Conservation (phyloP, 1,140 invertebrate genomes). For the Drosophila ambigua region DNA sequence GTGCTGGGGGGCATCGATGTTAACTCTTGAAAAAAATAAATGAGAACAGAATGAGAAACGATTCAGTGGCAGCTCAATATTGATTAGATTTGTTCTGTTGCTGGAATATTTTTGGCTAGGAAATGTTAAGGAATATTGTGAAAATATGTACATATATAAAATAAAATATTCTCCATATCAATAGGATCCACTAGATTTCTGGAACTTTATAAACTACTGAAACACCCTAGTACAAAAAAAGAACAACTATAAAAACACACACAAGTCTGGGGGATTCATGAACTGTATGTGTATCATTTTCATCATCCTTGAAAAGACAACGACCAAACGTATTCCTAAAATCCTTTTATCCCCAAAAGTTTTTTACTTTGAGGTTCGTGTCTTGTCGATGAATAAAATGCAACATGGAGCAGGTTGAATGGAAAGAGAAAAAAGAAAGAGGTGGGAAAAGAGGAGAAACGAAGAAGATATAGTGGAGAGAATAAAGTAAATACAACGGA, state of each 20-base stretch:
- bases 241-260: slow-evolving; percentile 15
- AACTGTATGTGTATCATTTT: slow-evolving; percentile 18
- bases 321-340: background rate
- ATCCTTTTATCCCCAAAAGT: slow-evolving; percentile 29
- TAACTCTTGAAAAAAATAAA: background rate
- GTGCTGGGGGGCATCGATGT: background rate
- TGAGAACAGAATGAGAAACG: no score
- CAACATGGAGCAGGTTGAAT: background rate
- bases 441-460: background rate
- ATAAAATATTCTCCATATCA: no score
- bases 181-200: no score
- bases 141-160: no score
- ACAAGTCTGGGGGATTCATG: no score
- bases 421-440: background rate
- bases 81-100: no score
- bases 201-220: slow-evolving; percentile 15
- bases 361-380: slow-evolving; percentile 43
- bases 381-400: slow-evolving; percentile 35
- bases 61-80: no score
- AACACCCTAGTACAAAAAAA: slow-evolving; percentile 6
- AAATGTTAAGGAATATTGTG: no score
- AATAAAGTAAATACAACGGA: no score
- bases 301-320: slow-evolving; percentile 24
- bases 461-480: background rate
- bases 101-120: no score